Evolutionary conservation across 2,113 vertebrate genomes (phyloP).

Genomic region (Ammospiza nelsoni): DNA sequence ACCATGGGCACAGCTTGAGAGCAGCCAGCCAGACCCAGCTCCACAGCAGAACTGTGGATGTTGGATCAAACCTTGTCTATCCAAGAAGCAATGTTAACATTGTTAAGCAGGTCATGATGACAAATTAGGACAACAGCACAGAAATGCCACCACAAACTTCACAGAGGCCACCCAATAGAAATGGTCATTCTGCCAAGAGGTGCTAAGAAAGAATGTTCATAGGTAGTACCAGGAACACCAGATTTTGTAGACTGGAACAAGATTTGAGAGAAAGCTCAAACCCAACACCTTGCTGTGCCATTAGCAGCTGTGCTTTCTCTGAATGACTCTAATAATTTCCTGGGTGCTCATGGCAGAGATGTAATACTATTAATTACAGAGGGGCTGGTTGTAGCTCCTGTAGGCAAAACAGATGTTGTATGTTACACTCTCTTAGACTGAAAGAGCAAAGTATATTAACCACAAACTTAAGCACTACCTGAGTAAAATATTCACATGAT

Average conservation of each 20-base stretch:
- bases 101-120: not conserved
- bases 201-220: not conserved
- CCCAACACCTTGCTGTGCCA: not conserved
- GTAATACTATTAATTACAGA: not conserved
- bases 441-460: not conserved
- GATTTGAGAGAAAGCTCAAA: not conserved
- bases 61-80: not conserved
- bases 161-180: not conserved
- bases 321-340: not conserved
- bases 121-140: not conserved
- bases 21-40: not conserved
- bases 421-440: not conserved
- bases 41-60: not conserved
- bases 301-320: not conserved
- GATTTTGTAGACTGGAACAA: not conserved
- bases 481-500: not conserved
- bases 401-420: not conserved
- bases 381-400: not conserved
- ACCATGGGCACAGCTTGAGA: accelerated
- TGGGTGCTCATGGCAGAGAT: not conserved
- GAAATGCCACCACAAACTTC: not conserved
- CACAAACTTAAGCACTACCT: not conserved
- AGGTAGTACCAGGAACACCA: not conserved
- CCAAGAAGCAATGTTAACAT: not conserved
- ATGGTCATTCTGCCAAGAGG: not conserved